These are phyloP conservation scores for Sus cebifrons DNA, from an alignment of 2,797 vertebrate species.

Conservation along the genomic window DNA sequence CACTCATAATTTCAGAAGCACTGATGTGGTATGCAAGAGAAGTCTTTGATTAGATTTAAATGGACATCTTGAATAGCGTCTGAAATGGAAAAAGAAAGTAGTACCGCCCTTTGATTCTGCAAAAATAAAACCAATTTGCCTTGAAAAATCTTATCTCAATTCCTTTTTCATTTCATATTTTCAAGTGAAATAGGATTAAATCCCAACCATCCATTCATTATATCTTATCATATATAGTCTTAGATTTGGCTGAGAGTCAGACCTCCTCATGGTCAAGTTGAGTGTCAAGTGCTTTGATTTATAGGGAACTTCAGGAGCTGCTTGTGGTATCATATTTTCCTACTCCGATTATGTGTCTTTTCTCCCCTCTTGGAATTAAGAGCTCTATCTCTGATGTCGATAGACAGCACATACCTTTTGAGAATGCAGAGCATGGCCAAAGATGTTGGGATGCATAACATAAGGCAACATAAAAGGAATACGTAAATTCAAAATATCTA, in stretches of 20 bases:
- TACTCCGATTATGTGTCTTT: background rate
- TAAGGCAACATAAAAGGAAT: background rate
- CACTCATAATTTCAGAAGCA: conserved; percentile 52
- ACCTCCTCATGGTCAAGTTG: background rate
- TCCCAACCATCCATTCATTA: conserved; percentile 64
- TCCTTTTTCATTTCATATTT: conserved; percentile 73
- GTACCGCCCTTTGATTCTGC: conserved; percentile 52
- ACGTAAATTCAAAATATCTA: conserved; percentile 64
- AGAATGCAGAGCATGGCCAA: background rate
- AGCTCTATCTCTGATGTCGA: background rate
- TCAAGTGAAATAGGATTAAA: conserved; percentile 72
- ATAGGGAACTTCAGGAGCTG: background rate
- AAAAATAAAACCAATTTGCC: conserved; percentile 78
- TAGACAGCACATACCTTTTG: background rate
- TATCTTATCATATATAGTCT: background rate
- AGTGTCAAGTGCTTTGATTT: conserved; percentile 59
- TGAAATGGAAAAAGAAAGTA: conserved; percentile 60
- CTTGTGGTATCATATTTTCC: conserved; percentile 19
- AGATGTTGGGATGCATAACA: background rate
- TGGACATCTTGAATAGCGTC: background rate
- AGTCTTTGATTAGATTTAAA: conserved; percentile 53
- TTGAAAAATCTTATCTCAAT: conserved; percentile 58
- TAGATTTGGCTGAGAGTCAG: background rate
- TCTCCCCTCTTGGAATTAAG: background rate
- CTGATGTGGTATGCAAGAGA: background rate